Conservation (phyloP, 2,888 invertebrate species). For the Eueremaeus valkanovi region DNA sequence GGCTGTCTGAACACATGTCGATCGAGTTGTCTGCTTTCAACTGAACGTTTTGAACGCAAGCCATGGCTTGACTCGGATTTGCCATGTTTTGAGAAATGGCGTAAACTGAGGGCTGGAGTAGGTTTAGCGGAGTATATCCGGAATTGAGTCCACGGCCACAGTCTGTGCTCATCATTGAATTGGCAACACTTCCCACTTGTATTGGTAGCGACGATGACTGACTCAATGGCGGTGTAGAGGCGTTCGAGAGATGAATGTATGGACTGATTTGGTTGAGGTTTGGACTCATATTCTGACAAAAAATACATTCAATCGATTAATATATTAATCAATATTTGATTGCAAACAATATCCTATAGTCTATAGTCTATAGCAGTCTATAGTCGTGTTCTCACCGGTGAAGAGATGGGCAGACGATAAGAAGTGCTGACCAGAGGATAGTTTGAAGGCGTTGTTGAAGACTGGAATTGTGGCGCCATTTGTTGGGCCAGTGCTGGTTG, state of each 20-base stretch:
- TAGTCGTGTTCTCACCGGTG: too few species aligned
- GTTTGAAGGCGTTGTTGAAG: neutral
- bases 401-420: neutral
- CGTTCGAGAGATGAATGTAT: neutral
- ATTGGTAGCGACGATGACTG: neutral
- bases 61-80: neutral
- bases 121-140: neutral
- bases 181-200: neutral
- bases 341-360: too few species aligned
- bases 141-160: neutral
- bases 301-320: neutral
- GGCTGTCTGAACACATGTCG: neutral
- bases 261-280: neutral
- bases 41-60: constrained; percentile 2
- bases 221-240: neutral
- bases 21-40: neutral
- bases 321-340: neutral
- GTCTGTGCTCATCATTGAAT: neutral
- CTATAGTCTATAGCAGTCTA: too few species aligned
- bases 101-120: neutral
- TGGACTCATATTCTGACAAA: neutral
- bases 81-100: neutral
- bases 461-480: neutral
- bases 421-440: neutral
- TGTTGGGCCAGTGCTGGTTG: neutral